phyloP scores from a whole-genome alignment of 2,888 invertebrate genomes.

The Callyntrura sp. region DNA sequence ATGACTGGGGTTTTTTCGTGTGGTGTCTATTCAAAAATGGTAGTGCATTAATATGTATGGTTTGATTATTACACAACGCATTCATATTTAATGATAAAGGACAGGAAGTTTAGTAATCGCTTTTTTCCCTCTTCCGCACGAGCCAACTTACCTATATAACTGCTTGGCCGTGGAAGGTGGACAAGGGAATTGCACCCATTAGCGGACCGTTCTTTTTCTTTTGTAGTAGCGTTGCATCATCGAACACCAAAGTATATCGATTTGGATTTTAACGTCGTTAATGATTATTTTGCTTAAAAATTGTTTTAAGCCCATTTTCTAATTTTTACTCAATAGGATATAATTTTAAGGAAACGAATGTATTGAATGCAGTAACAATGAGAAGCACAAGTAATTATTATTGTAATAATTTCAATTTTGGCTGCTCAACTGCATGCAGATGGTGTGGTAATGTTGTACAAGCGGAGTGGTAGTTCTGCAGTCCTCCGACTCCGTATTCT shows the following conservation, averaged over 20 bases:
- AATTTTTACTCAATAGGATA: too few relatives aligned
- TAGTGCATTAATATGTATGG: neutral
- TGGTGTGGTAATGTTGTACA: too few relatives aligned
- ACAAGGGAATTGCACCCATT: neutral
- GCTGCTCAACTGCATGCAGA: too few relatives aligned
- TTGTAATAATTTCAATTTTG: too few relatives aligned
- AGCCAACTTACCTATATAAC: neutral
- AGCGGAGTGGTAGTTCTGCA: too few relatives aligned
- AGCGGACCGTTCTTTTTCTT: neutral
- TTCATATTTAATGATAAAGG: neutral
- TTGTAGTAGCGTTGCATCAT: neutral
- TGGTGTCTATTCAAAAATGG: neutral
- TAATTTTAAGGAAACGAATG: too few relatives aligned
- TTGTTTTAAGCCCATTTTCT: too few relatives aligned
- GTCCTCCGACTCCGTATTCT: too few relatives aligned
- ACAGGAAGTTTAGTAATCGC: neutral
- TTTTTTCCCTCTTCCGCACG: constrained; percentile 1
- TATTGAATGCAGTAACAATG: too few relatives aligned
- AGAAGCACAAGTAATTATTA: too few relatives aligned
- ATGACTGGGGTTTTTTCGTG: too few relatives aligned
- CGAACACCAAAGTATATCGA: neutral
- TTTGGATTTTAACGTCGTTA: neutral
- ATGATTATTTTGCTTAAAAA: too few relatives aligned
- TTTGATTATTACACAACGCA: neutral
- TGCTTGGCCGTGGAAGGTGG: neutral